Percentiles rank a stretch among this genome's conserved stretches.
Evolutionary conservation across 2,797 vertebrate species (phyloP).

Genomic region (Xyrichtys novacula): DNA sequence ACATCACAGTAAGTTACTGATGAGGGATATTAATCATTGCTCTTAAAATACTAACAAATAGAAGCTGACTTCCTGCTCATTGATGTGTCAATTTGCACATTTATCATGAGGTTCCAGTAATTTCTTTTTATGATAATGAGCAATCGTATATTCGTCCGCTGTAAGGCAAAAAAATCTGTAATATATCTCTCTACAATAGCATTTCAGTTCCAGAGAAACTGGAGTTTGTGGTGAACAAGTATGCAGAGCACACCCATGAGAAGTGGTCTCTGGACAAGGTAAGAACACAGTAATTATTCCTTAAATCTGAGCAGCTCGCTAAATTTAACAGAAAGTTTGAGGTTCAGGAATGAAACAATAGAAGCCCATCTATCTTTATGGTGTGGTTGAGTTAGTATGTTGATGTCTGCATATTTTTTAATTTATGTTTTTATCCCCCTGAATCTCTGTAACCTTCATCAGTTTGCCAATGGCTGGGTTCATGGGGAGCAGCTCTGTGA

Average conservation of each 20-base stretch:
- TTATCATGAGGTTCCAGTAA: neutral
- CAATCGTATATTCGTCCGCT: neutral
- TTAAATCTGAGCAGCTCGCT: slow-evolving; percentile 12
- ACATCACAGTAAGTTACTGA: slow-evolving; percentile 88
- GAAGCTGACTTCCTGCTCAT: neutral
- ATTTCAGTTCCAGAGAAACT: slow-evolving; percentile 91
- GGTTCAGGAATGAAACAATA: slow-evolving; percentile 14
- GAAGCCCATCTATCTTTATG: slow-evolving; percentile 24
- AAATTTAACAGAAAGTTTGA: slow-evolving; percentile 18
- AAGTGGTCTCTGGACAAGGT: slow-evolving; percentile 99
- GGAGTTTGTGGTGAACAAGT: slow-evolving; percentile 95
- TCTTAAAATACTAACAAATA: neutral
- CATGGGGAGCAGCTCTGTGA: slow-evolving; percentile 94
- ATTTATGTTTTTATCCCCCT: slow-evolving; percentile 6
- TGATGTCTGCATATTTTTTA: slow-evolving; percentile 18
- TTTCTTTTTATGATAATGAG: neutral
- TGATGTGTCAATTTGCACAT: neutral
- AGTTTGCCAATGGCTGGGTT: slow-evolving; percentile 96
- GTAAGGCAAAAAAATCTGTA: neutral
- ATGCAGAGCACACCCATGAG: slow-evolving; percentile 95
- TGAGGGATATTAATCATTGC: slow-evolving; percentile 1
- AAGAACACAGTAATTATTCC: slow-evolving; percentile 51
- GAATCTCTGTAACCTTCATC: slow-evolving; percentile 46
- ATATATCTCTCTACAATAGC: slow-evolving; percentile 72
- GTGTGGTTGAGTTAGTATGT: slow-evolving; percentile 21